A percentile compares a stretch with the other conserved stretches of the same genome.
phyloP scores from a whole-genome alignment of 2,888 invertebrate species.

The Philhelius pedissequus region DNA sequence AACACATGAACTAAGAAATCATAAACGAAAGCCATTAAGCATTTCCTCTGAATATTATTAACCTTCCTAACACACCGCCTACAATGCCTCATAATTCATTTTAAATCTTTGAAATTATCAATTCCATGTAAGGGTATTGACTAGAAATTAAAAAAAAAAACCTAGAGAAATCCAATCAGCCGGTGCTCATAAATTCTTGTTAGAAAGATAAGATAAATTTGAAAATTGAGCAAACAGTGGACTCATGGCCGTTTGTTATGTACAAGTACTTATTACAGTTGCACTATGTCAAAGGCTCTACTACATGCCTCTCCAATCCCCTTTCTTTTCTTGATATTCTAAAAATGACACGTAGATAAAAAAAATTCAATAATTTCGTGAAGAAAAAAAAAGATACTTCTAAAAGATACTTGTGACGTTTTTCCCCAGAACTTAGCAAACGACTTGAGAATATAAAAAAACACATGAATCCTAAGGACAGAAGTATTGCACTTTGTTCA shows the following conservation, averaged over 20 bases:
- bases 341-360: slow-evolving; percentile 27
- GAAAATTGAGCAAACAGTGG: slow-evolving; percentile 44
- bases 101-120: slow-evolving; percentile 33
- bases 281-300: slow-evolving; percentile 15
- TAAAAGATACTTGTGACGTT: background rate
- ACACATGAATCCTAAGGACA: slow-evolving; percentile 10
- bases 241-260: background rate
- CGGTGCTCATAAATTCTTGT: slow-evolving; percentile 45
- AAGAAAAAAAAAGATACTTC: background rate
- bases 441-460: slow-evolving; percentile 26
- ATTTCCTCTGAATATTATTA: slow-evolving; percentile 42
- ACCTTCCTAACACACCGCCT: slow-evolving; percentile 42
- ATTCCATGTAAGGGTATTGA: background rate
- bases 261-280: slow-evolving; percentile 6
- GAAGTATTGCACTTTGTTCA: slow-evolving; percentile 19
- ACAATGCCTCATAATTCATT: slow-evolving; percentile 36
- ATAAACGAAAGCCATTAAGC: slow-evolving; percentile 28
- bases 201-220: slow-evolving; percentile 50
- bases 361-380: slow-evolving; percentile 4
- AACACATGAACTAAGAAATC: slow-evolving; percentile 7
- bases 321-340: background rate
- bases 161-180: slow-evolving; percentile 33
- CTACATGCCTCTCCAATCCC: background rate
- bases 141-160: background rate
- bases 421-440: slow-evolving; percentile 29